Conservation (phyloP, 2,888 invertebrate genomes). For the Volucella inanis region DNA sequence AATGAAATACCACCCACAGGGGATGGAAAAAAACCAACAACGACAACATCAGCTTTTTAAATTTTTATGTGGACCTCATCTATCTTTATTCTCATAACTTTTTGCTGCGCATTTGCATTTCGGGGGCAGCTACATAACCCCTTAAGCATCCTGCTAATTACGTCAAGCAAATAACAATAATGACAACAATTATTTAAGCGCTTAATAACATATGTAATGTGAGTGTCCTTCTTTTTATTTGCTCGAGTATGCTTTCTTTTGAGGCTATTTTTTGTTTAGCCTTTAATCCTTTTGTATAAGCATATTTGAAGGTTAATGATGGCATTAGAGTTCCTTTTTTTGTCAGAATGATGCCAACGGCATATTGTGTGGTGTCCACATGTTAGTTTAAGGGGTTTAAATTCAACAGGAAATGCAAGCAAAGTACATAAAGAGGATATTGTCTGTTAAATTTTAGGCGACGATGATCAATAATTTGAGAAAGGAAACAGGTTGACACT, state of each 20-base stretch:
- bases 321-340: conserved; percentile 14
- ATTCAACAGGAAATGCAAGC: no score
- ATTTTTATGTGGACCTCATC: conserved; percentile 9
- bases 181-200: conserved; percentile 4
- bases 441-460: no score
- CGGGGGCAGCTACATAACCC: conserved; percentile 38
- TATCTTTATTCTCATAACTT: conserved; percentile 23
- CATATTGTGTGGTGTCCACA: conserved; percentile 29
- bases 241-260: conserved; percentile 21
- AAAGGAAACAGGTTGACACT: no score
- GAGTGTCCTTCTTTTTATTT: conserved; percentile 32
- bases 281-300: conserved; percentile 14
- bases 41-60: conserved; percentile 8
- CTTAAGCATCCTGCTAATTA: conserved; percentile 60
- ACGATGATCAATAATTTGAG: no score
- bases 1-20: conserved; percentile 46
- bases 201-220: conserved; percentile 39
- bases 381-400: conserved; percentile 25
- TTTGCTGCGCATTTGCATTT: conserved; percentile 52
- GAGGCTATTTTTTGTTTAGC: conserved; percentile 4
- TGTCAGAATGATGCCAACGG: conserved; percentile 9
- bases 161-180: conserved; percentile 25
- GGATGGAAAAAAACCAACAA: conserved; percentile 20
- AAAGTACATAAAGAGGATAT: no score
- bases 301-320: conserved; percentile 18